Evolutionary conservation across 53 echinoderm and acorn worm genomes (phyloP).

Genomic region (Patiria pectinifera): DNA sequence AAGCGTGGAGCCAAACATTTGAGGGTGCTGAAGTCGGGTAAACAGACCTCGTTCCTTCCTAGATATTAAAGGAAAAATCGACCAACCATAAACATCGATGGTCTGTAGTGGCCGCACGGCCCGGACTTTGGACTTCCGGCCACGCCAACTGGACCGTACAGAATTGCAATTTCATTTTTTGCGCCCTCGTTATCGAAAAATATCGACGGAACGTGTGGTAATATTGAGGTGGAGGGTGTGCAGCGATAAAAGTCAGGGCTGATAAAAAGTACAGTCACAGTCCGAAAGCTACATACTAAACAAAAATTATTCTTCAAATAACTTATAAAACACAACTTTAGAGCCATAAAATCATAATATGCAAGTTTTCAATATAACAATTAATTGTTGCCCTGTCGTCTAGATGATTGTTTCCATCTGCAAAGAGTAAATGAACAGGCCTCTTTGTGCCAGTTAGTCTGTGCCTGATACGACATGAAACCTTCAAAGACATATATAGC

Average conservation of each 20-base stretch:
- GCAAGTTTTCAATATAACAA: too few relatives aligned
- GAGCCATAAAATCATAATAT: too few relatives aligned
- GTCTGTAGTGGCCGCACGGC: not conserved
- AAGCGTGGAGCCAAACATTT: constrained; percentile 28
- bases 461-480: too few relatives aligned
- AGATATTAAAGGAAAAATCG: not conserved
- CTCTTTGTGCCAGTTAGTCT: too few relatives aligned
- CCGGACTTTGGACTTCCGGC: not conserved
- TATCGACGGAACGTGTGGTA: not conserved
- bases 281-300: too few relatives aligned
- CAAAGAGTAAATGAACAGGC: too few relatives aligned
- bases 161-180: not conserved
- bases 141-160: not conserved
- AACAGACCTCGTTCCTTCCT: not conserved
- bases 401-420: too few relatives aligned
- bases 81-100: not conserved
- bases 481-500: too few relatives aligned
- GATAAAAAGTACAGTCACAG: not conserved
- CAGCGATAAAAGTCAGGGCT: not conserved
- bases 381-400: too few relatives aligned
- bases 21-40: not conserved
- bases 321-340: too few relatives aligned
- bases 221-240: not conserved
- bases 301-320: too few relatives aligned
- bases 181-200: not conserved